A percentile compares a stretch with the other conserved stretches of the same genome.
Conservation (phyloP, 2,888 invertebrate species). For the Pachycephus smyrnensis region DNA sequence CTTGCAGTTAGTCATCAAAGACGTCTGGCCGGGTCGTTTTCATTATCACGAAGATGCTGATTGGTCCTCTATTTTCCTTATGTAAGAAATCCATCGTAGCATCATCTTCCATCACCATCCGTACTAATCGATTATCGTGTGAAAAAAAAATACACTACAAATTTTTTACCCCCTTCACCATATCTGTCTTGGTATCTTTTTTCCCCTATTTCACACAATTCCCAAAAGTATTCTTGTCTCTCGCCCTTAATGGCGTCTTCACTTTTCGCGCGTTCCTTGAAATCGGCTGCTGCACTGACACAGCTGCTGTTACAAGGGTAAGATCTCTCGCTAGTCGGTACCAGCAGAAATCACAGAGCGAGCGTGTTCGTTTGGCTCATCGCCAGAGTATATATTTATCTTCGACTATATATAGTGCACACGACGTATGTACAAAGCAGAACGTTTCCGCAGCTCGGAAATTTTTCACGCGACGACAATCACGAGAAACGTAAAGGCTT, state of each 20-base stretch:
- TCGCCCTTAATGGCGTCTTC: constrained; percentile 8
- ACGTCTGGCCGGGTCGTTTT: not conserved
- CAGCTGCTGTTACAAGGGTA: constrained; percentile 55
- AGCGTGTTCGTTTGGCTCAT: constrained; percentile 52
- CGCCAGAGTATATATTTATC: constrained; percentile 65
- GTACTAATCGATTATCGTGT: not conserved
- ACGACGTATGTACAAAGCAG: not conserved
- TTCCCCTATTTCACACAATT: not conserved
- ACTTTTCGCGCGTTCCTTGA: constrained; percentile 18
- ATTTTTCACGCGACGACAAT: not conserved
- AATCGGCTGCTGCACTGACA: constrained; percentile 52
- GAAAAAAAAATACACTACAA: not conserved
- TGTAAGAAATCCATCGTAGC: not conserved
- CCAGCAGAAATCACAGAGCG: constrained; percentile 28
- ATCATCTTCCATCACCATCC: not conserved
- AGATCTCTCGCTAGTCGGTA: constrained; percentile 14
- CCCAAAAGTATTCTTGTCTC: not conserved
- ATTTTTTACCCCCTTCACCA: not conserved
- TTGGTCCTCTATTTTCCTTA: constrained; percentile 13
- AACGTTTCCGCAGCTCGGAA: not conserved
- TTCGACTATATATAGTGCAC: constrained; percentile 60
- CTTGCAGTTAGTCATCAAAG: constrained; percentile 19
- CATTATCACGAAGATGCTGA: constrained; percentile 32
- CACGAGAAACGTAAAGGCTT: not conserved
- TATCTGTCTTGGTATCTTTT: not conserved